Evolutionary conservation across 2,797 vertebrate species (phyloP), one percentile per base, ranked within the genome.

Genomic region (Sardinella longiceps): DNA sequence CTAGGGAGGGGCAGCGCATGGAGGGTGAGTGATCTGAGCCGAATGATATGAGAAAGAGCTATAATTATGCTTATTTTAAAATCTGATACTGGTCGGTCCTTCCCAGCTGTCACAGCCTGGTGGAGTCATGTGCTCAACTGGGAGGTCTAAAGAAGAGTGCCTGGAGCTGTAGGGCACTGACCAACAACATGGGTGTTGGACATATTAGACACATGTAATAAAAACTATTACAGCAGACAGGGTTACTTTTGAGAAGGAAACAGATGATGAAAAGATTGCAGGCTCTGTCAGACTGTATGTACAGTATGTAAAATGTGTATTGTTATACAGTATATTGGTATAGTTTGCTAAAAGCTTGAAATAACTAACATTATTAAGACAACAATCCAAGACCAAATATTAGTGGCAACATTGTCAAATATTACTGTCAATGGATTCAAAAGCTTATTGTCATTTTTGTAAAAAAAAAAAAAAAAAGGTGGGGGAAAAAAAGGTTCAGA

Each of bases 21-120:
- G 46, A 7, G n/a, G 6, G 58, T 4, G 53, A 23, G 81, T 58
- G 33, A 43, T 39, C 70, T 23, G 43, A 82, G 25, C n/a, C n/a
- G 12, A 23, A 56, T 80, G 33, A 81, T 66, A 43, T 60, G 23
- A 81, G 66, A 83, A 70, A 58, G 82, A 15, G 53, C 84, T 63
- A 81, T 51, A 84, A 89, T 85, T 88, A 89, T 90, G 87, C 87
- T 88, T 89, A 89, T 90, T 45, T 51, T 70, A 50, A 87, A 87
- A 88, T 87, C 74, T 87, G 83, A 88, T 83, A 82, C 53, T 28
- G 83, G 84, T 88, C 82, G 84, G 77, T 51, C 82, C 74, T 81
- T 82, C 56, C 74, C 87, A 89, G 88, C 90, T 88, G 86, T 81
- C 85, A 20, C 37, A 74, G 56, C 60, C 51, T 48, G 66, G 51